Percentiles rank a stretch among this genome's conserved stretches.
phyloP scores from a whole-genome alignment of 1,140 invertebrate species.

The Drosophila simulans region DNA sequence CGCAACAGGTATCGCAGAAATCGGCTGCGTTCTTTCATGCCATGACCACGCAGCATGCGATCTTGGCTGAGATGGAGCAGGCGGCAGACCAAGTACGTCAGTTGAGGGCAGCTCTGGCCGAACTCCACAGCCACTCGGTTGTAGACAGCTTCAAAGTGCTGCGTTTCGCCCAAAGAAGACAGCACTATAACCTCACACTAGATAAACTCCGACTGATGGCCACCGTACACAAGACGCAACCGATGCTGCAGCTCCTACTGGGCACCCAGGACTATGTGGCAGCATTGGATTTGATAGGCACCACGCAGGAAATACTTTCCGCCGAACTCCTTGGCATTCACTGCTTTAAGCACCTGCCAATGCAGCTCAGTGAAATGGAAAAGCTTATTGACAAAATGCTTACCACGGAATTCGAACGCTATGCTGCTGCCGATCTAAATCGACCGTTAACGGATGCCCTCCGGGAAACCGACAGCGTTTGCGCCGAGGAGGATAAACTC shows the following conservation, averaged over 20 bases:
- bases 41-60: slow-evolving; percentile 97
- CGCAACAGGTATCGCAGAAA: slow-evolving; percentile 96
- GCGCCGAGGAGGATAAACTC: slow-evolving; percentile 92
- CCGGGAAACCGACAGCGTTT: slow-evolving; percentile 87
- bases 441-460: slow-evolving; percentile 88
- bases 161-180: slow-evolving; percentile 87
- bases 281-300: slow-evolving; percentile 96
- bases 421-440: slow-evolving; percentile 96
- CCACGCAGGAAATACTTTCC: slow-evolving; percentile 96
- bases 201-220: slow-evolving; percentile 96
- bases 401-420: slow-evolving; percentile 96
- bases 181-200: slow-evolving; percentile 88
- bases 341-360: slow-evolving; percentile 97
- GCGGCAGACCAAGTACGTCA: slow-evolving; percentile 92
- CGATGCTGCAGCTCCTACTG: slow-evolving; percentile 96
- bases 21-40: slow-evolving; percentile 98
- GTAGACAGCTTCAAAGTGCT: slow-evolving; percentile 92
- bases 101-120: slow-evolving; percentile 89
- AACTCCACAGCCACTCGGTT: slow-evolving; percentile 92
- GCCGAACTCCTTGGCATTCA: slow-evolving; percentile 96
- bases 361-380: slow-evolving; percentile 98
- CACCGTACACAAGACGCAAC: slow-evolving; percentile 98
- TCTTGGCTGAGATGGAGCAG: slow-evolving; percentile 94
- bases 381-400: slow-evolving; percentile 98
- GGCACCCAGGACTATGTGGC: slow-evolving; percentile 99